phyloP scores from a whole-genome alignment of 2,113 vertebrate genomes.

The Gobio gobio region DNA sequence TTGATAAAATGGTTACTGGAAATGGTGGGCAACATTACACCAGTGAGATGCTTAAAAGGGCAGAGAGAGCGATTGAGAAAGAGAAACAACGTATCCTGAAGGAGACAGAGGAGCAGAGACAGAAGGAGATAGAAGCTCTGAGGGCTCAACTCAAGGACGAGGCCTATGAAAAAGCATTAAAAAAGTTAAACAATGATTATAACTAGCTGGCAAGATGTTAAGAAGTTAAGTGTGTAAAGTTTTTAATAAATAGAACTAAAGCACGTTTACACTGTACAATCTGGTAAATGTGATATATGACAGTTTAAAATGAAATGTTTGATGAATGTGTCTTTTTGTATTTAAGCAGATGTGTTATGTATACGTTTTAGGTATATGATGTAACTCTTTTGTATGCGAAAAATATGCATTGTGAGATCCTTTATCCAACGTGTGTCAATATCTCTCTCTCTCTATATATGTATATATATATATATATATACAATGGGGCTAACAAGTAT shows the following conservation, averaged over 20 bases:
- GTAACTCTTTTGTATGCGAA: too few relatives aligned
- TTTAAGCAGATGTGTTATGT: too few relatives aligned
- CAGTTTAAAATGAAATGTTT: not conserved
- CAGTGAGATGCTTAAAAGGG: constrained; percentile 13
- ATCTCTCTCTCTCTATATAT: too few relatives aligned
- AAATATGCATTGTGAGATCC: too few relatives aligned
- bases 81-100: not conserved
- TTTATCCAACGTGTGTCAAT: too few relatives aligned
- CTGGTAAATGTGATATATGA: not conserved
- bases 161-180: not conserved
- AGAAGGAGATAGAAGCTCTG: not conserved
- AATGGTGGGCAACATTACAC: not conserved
- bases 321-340: too few relatives aligned
- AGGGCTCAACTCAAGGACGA: not conserved
- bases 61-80: not conserved
- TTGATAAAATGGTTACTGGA: constrained; percentile 18
- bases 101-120: not conserved
- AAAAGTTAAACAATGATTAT: not conserved
- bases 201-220: not conserved
- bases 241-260: not conserved
- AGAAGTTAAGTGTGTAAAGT: not conserved
- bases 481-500: too few relatives aligned
- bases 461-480: too few relatives aligned
- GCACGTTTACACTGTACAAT: not conserved
- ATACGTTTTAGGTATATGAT: too few relatives aligned